Conservation (phyloP, 1,140 invertebrate genomes). For the Anastatus disparis region DNA sequence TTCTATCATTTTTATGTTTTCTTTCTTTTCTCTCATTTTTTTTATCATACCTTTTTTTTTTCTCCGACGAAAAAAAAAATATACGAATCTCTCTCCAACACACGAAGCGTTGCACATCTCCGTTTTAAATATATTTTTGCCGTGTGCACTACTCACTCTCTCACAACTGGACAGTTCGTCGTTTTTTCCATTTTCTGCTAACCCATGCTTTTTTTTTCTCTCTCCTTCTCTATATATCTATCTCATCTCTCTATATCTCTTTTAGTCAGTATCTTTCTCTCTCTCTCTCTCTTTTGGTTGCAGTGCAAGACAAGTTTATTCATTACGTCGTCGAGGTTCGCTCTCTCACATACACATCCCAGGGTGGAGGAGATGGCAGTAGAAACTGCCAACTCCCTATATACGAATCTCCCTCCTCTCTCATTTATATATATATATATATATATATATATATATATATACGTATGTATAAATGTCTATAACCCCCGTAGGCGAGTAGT, state of each 20-base stretch:
- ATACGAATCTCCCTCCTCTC: not conserved
- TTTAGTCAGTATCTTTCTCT: not conserved
- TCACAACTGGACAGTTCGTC: conserved; percentile 2
- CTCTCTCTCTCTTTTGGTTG: conserved; percentile 17
- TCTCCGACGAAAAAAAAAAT: no score
- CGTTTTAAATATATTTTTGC: conserved; percentile 13
- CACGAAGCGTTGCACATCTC: not conserved
- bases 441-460: no score
- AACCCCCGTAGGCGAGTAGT: conserved; percentile 50
- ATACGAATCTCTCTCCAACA: no score
- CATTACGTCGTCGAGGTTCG: conserved; percentile 50
- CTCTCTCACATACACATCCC: not conserved
- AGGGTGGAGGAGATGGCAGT: conserved; percentile 45
- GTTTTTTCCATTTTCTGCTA: not conserved
- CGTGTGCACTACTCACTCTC: not conserved
- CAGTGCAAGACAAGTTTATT: conserved; percentile 52
- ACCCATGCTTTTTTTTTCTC: not conserved
- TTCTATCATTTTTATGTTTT: conserved; percentile 6
- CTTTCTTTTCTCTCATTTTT: not conserved
- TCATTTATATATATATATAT: no score
- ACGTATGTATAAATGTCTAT: no score
- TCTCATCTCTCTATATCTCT: not conserved
- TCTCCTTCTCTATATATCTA: not conserved
- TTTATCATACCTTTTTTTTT: no score
- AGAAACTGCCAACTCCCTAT: conserved; percentile 56